phyloP scores from a whole-genome alignment of 2,113 vertebrate genomes.

The Ameiurus melas region DNA sequence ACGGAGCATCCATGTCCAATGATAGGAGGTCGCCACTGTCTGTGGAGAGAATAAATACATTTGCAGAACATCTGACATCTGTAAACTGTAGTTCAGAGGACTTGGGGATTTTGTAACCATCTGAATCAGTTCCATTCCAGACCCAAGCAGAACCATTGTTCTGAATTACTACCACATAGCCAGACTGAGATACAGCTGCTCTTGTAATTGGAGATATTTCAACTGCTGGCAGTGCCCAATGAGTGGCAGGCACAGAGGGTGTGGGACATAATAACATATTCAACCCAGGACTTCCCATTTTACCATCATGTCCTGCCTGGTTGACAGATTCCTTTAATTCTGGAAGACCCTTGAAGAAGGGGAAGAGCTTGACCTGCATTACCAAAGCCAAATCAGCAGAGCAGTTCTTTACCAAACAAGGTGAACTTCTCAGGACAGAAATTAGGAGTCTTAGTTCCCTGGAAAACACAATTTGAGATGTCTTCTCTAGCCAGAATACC shows the following conservation, averaged over 20 bases:
- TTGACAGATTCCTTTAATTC: conserved; percentile 57
- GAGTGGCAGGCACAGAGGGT: conserved; percentile 58
- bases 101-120: conserved; percentile 53
- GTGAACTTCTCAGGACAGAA: conserved; percentile 60
- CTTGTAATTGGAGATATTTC: conserved; percentile 46
- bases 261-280: conserved; percentile 60
- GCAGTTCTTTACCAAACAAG: conserved; percentile 62
- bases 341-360: conserved; percentile 67
- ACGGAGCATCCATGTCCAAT: conserved; percentile 58
- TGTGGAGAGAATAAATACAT: conserved; percentile 67
- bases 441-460: conserved; percentile 67
- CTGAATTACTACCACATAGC: conserved; percentile 58
- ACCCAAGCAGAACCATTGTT: conserved; percentile 68
- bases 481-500: conserved; percentile 64
- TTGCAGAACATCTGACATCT: conserved; percentile 60
- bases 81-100: conserved; percentile 59
- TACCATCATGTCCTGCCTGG: conserved; percentile 57
- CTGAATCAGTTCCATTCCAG: conserved; percentile 59
- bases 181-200: conserved; percentile 57
- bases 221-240: conserved; percentile 39
- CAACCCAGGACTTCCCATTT: conserved; percentile 53
- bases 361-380: conserved; percentile 69
- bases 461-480: conserved; percentile 42
- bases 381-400: conserved; percentile 61
- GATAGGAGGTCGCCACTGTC: conserved; percentile 61